These are phyloP conservation scores for Keiferia lycopersicella DNA, from an alignment of 2,888 invertebrate genomes.

Conservation along the genomic window DNA sequence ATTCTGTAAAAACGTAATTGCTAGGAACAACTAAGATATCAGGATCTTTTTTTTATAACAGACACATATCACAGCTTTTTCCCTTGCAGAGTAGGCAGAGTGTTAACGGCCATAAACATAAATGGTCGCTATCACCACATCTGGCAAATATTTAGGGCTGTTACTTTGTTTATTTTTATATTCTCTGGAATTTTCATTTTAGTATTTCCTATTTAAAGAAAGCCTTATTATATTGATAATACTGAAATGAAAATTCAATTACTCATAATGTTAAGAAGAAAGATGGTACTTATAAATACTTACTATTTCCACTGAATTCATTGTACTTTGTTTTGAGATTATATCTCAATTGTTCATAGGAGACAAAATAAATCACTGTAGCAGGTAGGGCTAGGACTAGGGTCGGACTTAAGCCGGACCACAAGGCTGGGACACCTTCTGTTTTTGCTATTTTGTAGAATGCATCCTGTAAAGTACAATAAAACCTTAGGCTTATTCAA, in stretches of 20 bases:
- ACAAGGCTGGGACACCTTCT: constrained; percentile 95
- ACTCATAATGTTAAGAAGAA: no score
- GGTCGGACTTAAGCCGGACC: constrained; percentile 99
- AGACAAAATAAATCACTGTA: constrained; percentile 98
- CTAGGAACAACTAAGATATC: background rate
- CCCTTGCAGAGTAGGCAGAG: no score
- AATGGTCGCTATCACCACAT: no score
- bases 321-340: constrained; percentile 82
- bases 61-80: no score
- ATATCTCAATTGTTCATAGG: constrained; percentile 94
- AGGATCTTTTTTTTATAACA: no score
- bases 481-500: background rate
- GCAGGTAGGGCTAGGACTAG: constrained; percentile 97
- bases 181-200: no score
- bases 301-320: constrained; percentile 57
- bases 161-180: no score
- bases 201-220: no score
- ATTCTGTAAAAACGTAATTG: background rate
- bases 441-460: constrained; percentile 93
- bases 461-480: constrained; percentile 88
- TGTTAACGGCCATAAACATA: no score
- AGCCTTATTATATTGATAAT: background rate
- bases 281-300: constrained; percentile 38
- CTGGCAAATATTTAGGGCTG: no score
- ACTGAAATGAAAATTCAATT: background rate